These are phyloP conservation scores for Monochamus saltuarius DNA, from an alignment of 1,140 invertebrate species.

Conservation along the genomic window DNA sequence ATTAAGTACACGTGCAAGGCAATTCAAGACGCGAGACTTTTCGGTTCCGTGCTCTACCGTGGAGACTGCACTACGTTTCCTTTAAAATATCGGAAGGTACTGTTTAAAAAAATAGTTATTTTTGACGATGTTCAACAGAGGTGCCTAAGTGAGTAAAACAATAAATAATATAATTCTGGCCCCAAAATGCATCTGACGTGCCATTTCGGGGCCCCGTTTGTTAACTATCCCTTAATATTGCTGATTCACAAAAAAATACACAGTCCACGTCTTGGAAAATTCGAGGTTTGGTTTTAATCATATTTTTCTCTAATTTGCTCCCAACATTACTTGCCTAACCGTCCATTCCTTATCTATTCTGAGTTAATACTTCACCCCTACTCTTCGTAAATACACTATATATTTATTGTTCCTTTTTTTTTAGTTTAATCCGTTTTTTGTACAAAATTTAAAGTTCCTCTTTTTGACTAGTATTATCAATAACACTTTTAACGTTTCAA, in stretches of 20 bases:
- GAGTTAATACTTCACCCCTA: slow-evolving; percentile 10
- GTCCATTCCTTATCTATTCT: slow-evolving; percentile 1
- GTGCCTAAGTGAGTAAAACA: slow-evolving; percentile 1
- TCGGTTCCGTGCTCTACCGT: no score
- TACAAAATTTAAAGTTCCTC: slow-evolving; percentile 13
- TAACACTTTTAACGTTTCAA: neutral
- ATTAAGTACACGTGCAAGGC: no score
- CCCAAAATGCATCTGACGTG: slow-evolving; percentile 13
- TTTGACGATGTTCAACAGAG: slow-evolving; percentile 13
- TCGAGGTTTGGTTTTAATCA: slow-evolving; percentile 15
- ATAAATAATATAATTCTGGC: slow-evolving; percentile 19
- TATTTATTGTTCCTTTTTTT: slow-evolving; percentile 7
- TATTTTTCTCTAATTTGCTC: slow-evolving; percentile 7
- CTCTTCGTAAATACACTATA: slow-evolving; percentile 20
- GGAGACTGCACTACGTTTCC: no score
- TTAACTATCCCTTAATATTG: slow-evolving; percentile 27
- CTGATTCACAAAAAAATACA: slow-evolving; percentile 6
- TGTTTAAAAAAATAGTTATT: slow-evolving; percentile 20
- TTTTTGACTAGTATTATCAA: slow-evolving; percentile 16
- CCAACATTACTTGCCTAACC: slow-evolving; percentile 1
- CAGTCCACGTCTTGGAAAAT: slow-evolving; percentile 7
- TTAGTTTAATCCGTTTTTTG: slow-evolving; percentile 19
- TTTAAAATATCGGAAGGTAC: neutral
- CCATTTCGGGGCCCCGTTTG: slow-evolving; percentile 20
- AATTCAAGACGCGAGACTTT: no score